Percentiles rank a stretch among this genome's conserved stretches.
Evolutionary conservation across 2,797 vertebrate genomes (phyloP).

Genomic region (Poecilia picta): DNA sequence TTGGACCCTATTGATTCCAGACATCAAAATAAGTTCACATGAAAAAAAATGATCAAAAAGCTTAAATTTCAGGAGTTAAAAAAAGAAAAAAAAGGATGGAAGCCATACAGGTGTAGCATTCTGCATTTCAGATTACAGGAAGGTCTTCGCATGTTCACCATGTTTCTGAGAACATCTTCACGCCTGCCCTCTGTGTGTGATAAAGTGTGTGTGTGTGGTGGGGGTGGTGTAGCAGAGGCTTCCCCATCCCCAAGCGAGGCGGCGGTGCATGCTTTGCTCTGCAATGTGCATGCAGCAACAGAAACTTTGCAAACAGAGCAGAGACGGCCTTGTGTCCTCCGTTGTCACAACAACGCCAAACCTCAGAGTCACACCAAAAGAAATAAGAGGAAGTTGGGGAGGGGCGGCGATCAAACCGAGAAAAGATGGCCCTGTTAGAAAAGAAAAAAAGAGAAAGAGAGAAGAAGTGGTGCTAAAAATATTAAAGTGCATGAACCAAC

Average conservation of each 20-base stretch:
- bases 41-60: slow-evolving; percentile 2
- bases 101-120: neutral
- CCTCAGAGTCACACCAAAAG: slow-evolving; percentile 78
- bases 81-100: neutral
- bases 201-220: slow-evolving; percentile 37
- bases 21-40: slow-evolving; percentile 28
- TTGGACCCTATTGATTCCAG: slow-evolving; percentile 18
- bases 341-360: slow-evolving; percentile 81
- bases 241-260: slow-evolving; percentile 49
- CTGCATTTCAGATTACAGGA: slow-evolving; percentile 40
- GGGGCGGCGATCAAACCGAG: slow-evolving; percentile 58
- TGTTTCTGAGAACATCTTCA: slow-evolving; percentile 60
- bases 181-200: slow-evolving; percentile 41
- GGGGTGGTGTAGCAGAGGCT: slow-evolving; percentile 51
- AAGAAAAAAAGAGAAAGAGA: slow-evolving; percentile 17
- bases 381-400: slow-evolving; percentile 82
- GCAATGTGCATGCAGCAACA: slow-evolving; percentile 74
- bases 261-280: slow-evolving; percentile 33
- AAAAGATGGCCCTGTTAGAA: slow-evolving; percentile 48
- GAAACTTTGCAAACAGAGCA: slow-evolving; percentile 72
- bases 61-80: neutral
- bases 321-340: slow-evolving; percentile 62
- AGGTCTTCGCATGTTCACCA: slow-evolving; percentile 29
- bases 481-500: neutral
- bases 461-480: slow-evolving; percentile 6